Conservation (phyloP, 1,140 invertebrate genomes). For the Euura saliciscinereae region DNA sequence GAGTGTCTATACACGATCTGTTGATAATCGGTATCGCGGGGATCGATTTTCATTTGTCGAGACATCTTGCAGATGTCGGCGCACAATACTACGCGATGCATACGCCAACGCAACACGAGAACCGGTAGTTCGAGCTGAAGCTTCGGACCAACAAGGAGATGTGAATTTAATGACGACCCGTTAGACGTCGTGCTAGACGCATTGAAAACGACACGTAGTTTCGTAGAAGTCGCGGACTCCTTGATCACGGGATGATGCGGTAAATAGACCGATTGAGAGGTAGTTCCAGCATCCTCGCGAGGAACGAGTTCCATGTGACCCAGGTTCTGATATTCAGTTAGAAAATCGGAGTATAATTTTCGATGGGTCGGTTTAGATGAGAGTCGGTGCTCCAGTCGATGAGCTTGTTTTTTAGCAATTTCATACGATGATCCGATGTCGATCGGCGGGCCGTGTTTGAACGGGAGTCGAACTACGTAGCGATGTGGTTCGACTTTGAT, state of each 20-base stretch:
- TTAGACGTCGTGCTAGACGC: constrained; percentile 9
- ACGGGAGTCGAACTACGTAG: neutral
- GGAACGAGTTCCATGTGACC: constrained; percentile 31
- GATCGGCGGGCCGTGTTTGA: neutral
- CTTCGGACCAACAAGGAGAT: constrained; percentile 16
- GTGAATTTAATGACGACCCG: constrained; percentile 23
- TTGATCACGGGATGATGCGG: neutral
- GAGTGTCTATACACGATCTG: constrained; percentile 39
- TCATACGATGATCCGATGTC: neutral
- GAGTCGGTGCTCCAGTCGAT: neutral
- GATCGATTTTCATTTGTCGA: constrained; percentile 34
- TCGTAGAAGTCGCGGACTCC: constrained; percentile 13
- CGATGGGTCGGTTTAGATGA: neutral
- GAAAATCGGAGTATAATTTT: constrained; percentile 29
- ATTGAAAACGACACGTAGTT: constrained; percentile 27
- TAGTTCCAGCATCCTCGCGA: neutral
- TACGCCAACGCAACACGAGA: constrained; percentile 12
- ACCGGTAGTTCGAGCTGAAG: constrained; percentile 10
- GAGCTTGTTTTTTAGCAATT: neutral
- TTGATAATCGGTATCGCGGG: constrained; percentile 35
- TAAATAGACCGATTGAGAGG: neutral
- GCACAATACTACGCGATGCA: constrained; percentile 22
- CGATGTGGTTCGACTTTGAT: neutral
- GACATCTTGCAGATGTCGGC: constrained; percentile 42
- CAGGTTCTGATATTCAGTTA: constrained; percentile 37